Evolutionary conservation across 2,888 invertebrate genomes (phyloP), one percentile per base, ranked within the genome.

Genomic region (Boloria selene): DNA sequence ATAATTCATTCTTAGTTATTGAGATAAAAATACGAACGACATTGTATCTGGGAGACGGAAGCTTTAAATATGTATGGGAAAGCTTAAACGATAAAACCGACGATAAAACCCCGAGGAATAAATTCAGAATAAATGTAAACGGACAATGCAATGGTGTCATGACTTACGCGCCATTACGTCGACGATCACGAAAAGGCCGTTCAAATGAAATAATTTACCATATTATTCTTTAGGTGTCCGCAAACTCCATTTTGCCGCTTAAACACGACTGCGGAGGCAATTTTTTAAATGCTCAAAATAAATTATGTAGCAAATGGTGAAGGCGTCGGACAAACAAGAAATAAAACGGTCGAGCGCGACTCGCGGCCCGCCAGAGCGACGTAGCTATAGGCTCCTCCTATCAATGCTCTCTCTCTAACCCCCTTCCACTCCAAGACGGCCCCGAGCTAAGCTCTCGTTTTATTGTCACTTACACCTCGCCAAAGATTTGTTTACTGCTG

Each of bases 241-340:
- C 85, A 87, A 87, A 87, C 85, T 85, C 86, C 86, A 87, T 87
- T 88, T 86, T 77, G 77, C 77, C 82, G 82, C 81, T 82, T 85
- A 86, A 87, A 85, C 83, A 84, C 83, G 81, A 82, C 82, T 82
- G 81, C 81, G 82, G 80, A 75, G 80, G 82, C 92, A 90, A 91
- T 91, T 92, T 92, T 91, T 92, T 90, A 90, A 91, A 87, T 88
- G 91, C 88, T 85, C 80, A 86, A 90, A 90, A 91, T 92, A 88
- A 91, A 91, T 91, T 91, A 91, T 91, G 89, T 88, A 91, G 87
- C 80, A 81, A 84, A 85, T 82, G 83, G 79, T 83, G 82, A 80
- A 81, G 85, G 82, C 79, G 81, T 79, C 82, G 87, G 86, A 87
- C 89, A 88, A 89, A 87, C 86, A 87, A 86, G 88, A 84, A 87